Percentiles rank a stretch among this genome's conserved stretches.
Conservation (phyloP, 2,113 vertebrate species). For the Limnothrissa miodon region DNA sequence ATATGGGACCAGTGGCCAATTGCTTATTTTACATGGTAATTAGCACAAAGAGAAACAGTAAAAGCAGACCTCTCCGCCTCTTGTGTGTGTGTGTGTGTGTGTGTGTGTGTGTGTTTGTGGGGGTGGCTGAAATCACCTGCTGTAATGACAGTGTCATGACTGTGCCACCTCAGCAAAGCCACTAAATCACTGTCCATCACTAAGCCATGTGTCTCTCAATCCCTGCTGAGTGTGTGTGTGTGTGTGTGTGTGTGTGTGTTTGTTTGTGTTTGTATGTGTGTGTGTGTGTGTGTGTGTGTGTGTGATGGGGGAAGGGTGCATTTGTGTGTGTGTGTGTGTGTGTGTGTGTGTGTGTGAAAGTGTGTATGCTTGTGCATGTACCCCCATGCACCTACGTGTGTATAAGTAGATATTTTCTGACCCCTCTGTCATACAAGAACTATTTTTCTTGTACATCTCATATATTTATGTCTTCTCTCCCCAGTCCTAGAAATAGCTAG, state of each 20-base stretch:
- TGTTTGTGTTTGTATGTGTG: neutral
- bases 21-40: constrained; percentile 68
- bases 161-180: constrained; percentile 44
- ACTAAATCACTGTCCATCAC: constrained; percentile 40
- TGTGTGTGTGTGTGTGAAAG: neutral
- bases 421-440: neutral
- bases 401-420: neutral
- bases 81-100: neutral
- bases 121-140: neutral
- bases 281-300: too few species aligned
- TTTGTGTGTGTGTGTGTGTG: neutral
- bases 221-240: neutral
- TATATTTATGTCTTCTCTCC: neutral
- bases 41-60: neutral
- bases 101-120: constrained; percentile 10
- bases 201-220: neutral
- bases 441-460: neutral
- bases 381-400: too few species aligned
- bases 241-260: constrained; percentile 12
- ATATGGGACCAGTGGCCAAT: constrained; percentile 68
- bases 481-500: neutral
- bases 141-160: constrained; percentile 45
- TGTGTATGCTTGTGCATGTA: neutral
- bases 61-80: neutral
- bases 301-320: too few species aligned